Evolutionary conservation across 2,888 invertebrate genomes (phyloP), one percentile per base, ranked within the genome.

Genomic region (Drosophila robusta): DNA sequence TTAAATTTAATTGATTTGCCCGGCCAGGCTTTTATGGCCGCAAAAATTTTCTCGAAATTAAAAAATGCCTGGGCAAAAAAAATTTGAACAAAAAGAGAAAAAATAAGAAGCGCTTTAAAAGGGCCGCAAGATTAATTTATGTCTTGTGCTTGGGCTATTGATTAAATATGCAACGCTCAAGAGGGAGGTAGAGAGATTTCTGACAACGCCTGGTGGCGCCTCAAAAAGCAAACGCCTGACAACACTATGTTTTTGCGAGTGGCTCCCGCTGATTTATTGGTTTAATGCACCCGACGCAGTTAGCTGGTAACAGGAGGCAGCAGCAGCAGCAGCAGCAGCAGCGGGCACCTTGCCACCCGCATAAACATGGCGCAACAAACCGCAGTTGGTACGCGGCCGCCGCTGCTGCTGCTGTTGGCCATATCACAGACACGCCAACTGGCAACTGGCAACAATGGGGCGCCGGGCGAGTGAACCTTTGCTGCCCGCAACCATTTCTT

Each of bases 1-100:
- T 87, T 86, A 87, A 88, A 87, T 87, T 87, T 87, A 87, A 87
- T 87, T 87, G 86, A 87, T 87, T 85, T 87, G 83, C 71, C 75
- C 69, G 66, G 70, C 86, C 70, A 75, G 64, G 67, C 62, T 85
- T 82, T 82, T 85, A 82, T 73, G 73, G 61, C 83, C 78, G 56
- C 80, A 80, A 74, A 69, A 84, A 86, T 80, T 78, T 70, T 65
- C 44, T 61, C 64, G 44, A 84, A 86, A 83, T 84, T 86, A 83
- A 86, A 83, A 70, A 84, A 84, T 75, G 76, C 76, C 74, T 67
- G 29, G 16, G 26, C 12, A 34, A 18, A 29, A 42, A 4, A 5
- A 5, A 24, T 22, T 3, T 22, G 2, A 29, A 8, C 26, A 24
- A 14, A 0, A 12, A 3, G 24, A 41, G 3, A 29, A 60, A 73